Evolutionary conservation across 2,797 vertebrate species (phyloP).

Genomic region (Cottoperca gobio): DNA sequence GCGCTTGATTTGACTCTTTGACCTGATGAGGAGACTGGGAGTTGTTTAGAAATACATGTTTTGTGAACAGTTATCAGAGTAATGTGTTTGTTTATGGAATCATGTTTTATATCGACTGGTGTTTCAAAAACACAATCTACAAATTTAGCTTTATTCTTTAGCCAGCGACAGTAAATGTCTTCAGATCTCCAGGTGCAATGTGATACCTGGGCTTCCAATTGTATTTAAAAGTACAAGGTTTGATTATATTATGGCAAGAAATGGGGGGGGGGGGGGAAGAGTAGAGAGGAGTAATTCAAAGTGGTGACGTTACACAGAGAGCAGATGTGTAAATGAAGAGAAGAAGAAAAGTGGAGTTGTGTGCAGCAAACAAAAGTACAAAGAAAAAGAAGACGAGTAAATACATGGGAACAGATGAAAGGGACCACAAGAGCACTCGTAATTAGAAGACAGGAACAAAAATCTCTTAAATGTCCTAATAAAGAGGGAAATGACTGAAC

Average conservation of each 20-base stretch:
- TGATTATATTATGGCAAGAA: background rate
- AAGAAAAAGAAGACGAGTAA: background rate
- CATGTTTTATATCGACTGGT: background rate
- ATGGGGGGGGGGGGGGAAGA: background rate
- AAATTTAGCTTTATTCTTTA: background rate
- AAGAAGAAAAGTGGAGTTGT: background rate
- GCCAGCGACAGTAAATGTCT: background rate
- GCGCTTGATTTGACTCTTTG: background rate
- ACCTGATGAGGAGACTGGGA: background rate
- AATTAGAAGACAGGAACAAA: background rate
- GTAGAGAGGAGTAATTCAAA: background rate
- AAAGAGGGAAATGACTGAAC: background rate
- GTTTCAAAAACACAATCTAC: background rate
- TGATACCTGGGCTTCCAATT: background rate
- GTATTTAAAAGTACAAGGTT: background rate
- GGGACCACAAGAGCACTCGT: background rate
- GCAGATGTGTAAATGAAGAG: background rate
- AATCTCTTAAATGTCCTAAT: background rate
- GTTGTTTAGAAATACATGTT: background rate
- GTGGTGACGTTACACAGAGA: background rate
- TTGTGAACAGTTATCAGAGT: background rate
- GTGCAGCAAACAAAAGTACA: constrained; percentile 1
- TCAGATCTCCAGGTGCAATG: background rate
- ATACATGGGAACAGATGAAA: background rate
- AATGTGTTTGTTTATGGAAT: background rate